These are phyloP conservation scores for Drosophila algonquin DNA, from an alignment of 2,888 invertebrate species.

Conservation along the genomic window DNA sequence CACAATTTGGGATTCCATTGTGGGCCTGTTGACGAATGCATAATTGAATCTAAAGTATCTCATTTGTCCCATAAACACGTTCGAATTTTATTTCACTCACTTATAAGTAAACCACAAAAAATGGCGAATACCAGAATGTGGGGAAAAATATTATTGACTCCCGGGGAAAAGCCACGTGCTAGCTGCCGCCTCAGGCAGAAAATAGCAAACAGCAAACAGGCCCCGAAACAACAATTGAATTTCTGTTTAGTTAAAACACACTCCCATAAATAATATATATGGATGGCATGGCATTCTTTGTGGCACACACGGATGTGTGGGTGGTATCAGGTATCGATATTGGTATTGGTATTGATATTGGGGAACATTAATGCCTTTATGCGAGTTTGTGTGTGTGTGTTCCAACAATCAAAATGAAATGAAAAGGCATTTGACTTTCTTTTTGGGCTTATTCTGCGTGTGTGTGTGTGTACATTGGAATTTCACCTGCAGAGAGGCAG, in stretches of 20 bases:
- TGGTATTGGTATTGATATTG: not conserved
- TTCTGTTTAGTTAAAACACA: conserved; percentile 66
- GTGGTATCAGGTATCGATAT: conserved; percentile 47
- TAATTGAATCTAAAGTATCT: conserved; percentile 78
- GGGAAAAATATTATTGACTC: conserved; percentile 31
- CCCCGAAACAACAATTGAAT: conserved; percentile 71
- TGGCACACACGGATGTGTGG: conserved; percentile 19
- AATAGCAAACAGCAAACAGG: conserved; percentile 31
- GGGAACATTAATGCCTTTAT: conserved; percentile 18
- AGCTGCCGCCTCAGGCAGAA: conserved; percentile 32
- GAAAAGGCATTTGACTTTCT: conserved; percentile 69
- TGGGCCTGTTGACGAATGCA: conserved; percentile 56
- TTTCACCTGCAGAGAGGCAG: conserved; percentile 21
- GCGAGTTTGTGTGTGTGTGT: conserved; percentile 16
- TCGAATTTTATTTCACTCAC: conserved; percentile 46
- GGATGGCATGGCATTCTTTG: conserved; percentile 26
- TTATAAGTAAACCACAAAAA: conserved; percentile 42
- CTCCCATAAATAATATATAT: conserved; percentile 65
- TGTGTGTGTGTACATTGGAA: conserved; percentile 42
- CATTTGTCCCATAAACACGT: conserved; percentile 74
- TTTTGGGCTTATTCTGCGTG: conserved; percentile 62
- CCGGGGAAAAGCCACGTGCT: conserved; percentile 49
- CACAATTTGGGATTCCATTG: conserved; percentile 51
- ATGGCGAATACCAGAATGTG: conserved; percentile 9
- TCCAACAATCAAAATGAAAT: conserved; percentile 50